A percentile compares a stretch with the other conserved stretches of the same genome.
These are phyloP conservation scores for Dichetophora obliterata DNA, from an alignment of 2,888 invertebrate species.

Conservation along the genomic window DNA sequence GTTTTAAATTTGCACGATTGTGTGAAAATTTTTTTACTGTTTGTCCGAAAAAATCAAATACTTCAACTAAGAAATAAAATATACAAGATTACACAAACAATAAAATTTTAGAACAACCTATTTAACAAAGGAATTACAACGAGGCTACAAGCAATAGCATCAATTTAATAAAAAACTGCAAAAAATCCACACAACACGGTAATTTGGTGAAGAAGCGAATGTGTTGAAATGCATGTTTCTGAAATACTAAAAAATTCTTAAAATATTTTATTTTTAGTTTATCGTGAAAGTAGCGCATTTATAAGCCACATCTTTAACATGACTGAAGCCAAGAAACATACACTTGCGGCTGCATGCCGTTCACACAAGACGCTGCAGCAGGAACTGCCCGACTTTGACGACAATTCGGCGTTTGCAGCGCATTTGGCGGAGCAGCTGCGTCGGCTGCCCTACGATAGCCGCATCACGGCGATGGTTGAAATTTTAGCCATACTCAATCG, in stretches of 20 bases:
- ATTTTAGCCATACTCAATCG: slow-evolving; percentile 52
- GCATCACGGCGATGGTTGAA: slow-evolving; percentile 52
- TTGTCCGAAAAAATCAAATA: slow-evolving; percentile 17
- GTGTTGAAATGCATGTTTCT: not conserved
- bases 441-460: slow-evolving; percentile 52
- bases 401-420: slow-evolving; percentile 51
- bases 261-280: not conserved
- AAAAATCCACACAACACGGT: not conserved
- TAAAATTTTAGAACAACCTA: not conserved
- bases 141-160: not conserved
- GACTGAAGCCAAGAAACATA: slow-evolving; percentile 53
- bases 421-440: slow-evolving; percentile 51
- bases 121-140: not conserved
- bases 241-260: not conserved
- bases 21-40: slow-evolving; percentile 7
- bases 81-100: not conserved
- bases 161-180: not conserved
- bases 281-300: not conserved
- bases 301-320: slow-evolving; percentile 29
- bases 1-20: slow-evolving; percentile 34
- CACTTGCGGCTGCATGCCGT: slow-evolving; percentile 46
- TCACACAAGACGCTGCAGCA: slow-evolving; percentile 44
- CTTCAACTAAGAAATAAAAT: not conserved
- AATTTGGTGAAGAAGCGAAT: not conserved
- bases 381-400: slow-evolving; percentile 49